Base-by-base conservation (phyloP, 2,113 vertebrate species). In the Perccottus glenii region DNA sequence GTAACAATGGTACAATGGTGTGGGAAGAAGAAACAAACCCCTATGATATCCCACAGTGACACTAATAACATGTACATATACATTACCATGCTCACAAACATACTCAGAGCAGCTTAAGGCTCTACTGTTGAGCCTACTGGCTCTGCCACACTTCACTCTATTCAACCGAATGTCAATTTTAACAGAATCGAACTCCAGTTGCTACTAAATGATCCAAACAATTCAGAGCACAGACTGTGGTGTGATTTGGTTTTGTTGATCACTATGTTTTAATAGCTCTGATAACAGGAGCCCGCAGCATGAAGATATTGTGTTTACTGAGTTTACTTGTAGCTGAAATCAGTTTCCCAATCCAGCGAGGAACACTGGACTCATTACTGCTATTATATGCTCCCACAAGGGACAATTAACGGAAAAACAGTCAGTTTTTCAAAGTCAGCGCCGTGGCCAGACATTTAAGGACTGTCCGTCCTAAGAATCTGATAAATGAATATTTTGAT, bases 341-440 rank as follows among this genome's bases (percentile, higher is more conserved):
- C 65, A 66, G 62, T 59, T 48, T 79, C 45, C 74, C 71, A 14
- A 67, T 68, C 64, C 52, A 64, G 48, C 56, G 46, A 73, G 74
- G 65, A 59, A 36, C 64, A 55, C 47, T 64, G 64, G 57, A 79
- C 44, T 71, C 58, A 77, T 80, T 81, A 75, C 74, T 83, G 38
- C 50, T 70, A 76, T 67, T 74, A 56, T 61, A 64, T 9, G 6
- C 64, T 84, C 71, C 77, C 85, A 80, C 52, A 64, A 85, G 78
- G 69, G 59, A 79, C 67, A 86, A 75, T 88, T 84, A 80, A 59
- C 48, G 78, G 65, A 48, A 84, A 74, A 67, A 61, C 5, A 56
- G 69, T 76, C 73, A 11, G 51, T 60, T 81, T 75, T 81, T 65
- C 62, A 65, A 67, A 11, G 42, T 19, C 70, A 69, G 70, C 66